A percentile compares a stretch with the other conserved stretches of the same genome.
These are phyloP conservation scores for Hirudinaria manillensis DNA, from an alignment of 2,888 invertebrate species.

Conservation along the genomic window DNA sequence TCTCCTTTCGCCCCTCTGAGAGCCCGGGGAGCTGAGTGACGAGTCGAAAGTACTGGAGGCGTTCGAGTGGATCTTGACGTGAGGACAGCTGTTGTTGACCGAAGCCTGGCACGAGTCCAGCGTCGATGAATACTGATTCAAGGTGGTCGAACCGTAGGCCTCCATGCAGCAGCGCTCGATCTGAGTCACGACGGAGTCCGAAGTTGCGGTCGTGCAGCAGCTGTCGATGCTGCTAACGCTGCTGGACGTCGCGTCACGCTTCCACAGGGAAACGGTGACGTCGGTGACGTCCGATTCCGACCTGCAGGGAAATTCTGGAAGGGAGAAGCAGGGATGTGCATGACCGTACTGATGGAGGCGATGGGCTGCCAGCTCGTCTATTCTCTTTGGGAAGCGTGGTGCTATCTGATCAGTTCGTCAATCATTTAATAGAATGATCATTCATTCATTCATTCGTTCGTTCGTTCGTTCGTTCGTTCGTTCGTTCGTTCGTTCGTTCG, in stretches of 20 bases:
- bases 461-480: neutral
- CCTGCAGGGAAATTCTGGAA: neutral
- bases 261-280: neutral
- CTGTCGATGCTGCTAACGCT: slow-evolving; percentile 32
- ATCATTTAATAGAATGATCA: neutral
- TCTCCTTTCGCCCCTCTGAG: slow-evolving; percentile 1
- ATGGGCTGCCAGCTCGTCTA: neutral
- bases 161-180: slow-evolving; percentile 22
- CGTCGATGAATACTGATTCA: slow-evolving; percentile 15
- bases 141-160: neutral
- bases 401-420: neutral
- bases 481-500: neutral
- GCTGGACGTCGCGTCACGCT: slow-evolving; percentile 11
- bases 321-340: slow-evolving; percentile 22
- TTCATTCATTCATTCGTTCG: neutral
- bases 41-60: slow-evolving; percentile 8
- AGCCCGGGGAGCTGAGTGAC: neutral
- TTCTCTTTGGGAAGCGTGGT: neutral
- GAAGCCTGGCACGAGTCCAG: slow-evolving; percentile 11
- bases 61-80: slow-evolving; percentile 1
- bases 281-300: slow-evolving; percentile 16
- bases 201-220: slow-evolving; percentile 23
- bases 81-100: slow-evolving; percentile 6
- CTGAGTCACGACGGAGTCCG: slow-evolving; percentile 28
- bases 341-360: slow-evolving; percentile 13